Evolutionary conservation across 2,888 invertebrate genomes (phyloP).

Genomic region (Sinhomidia bicolor): DNA sequence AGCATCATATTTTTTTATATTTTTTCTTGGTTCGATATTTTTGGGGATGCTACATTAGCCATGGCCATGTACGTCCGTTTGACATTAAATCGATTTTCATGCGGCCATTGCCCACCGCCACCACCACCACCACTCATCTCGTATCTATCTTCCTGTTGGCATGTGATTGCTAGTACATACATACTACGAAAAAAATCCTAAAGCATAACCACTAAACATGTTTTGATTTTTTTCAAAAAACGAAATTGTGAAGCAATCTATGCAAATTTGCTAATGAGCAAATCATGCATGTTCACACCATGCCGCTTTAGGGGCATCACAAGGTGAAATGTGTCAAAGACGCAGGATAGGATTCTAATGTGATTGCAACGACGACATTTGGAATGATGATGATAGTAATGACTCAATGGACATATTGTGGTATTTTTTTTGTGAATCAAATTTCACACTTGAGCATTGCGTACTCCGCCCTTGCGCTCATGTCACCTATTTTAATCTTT

Average conservation of each 20-base stretch:
- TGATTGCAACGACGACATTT: neutral
- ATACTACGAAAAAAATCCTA: no score
- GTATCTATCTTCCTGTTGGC: no score
- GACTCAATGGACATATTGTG: constrained; percentile 13
- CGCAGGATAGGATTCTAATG: constrained; percentile 9
- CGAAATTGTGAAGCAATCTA: constrained; percentile 16
- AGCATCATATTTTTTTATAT: no score
- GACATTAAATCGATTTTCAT: no score
- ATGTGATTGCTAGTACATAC: no score
- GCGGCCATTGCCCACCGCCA: no score
- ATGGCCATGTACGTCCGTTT: no score
- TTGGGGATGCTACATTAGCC: no score
- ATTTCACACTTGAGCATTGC: neutral
- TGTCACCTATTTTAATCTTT: neutral
- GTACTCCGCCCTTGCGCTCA: neutral
- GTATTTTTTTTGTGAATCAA: no score
- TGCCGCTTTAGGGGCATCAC: neutral
- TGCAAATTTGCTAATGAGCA: constrained; percentile 57
- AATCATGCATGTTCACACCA: constrained; percentile 58
- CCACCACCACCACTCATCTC: no score
- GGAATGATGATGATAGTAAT: neutral
- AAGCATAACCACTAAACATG: constrained; percentile 33
- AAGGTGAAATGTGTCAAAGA: constrained; percentile 62
- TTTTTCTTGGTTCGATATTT: no score
- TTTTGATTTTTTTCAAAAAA: no score